These are phyloP conservation scores for Drosophila paracracens DNA, from an alignment of 2,888 invertebrate species.

Conservation along the genomic window DNA sequence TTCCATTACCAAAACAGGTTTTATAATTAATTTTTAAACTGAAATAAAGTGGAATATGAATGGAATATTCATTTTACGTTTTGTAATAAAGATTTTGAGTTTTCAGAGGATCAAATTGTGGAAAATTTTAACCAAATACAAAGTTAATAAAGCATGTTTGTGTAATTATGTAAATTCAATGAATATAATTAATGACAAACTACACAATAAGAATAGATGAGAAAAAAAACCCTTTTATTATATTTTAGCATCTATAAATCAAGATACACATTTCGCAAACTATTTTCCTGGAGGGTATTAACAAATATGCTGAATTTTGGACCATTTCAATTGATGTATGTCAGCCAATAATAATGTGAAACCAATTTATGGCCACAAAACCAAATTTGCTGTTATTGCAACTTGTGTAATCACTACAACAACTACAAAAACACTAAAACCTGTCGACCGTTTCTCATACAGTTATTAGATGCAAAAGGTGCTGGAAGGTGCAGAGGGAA, in stretches of 20 bases:
- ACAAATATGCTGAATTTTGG: not conserved
- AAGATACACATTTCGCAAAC: not conserved
- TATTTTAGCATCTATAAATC: not conserved
- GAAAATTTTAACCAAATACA: not conserved
- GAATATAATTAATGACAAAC: not conserved
- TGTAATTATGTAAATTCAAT: not conserved
- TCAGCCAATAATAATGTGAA: conserved; percentile 23
- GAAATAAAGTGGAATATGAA: not conserved
- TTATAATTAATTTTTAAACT: not conserved
- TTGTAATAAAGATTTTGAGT: not conserved
- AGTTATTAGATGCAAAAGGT: conserved; percentile 29
- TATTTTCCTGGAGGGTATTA: not conserved
- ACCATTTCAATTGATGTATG: conserved; percentile 1
- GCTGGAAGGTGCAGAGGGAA: not conserved
- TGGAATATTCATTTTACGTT: not conserved
- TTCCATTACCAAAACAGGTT: not conserved
- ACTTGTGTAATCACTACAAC: conserved; percentile 24
- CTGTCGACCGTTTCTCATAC: conserved; percentile 26
- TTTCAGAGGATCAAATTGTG: not conserved
- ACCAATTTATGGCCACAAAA: conserved; percentile 37
- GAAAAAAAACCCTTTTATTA: not conserved
- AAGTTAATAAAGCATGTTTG: not conserved
- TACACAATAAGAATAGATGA: not conserved
- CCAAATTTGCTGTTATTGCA: conserved; percentile 37
- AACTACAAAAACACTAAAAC: conserved; percentile 11